A percentile compares a stretch with the other conserved stretches of the same genome.
phyloP scores from a whole-genome alignment of 1,140 invertebrate species.

The Caenorhabditis remanei region DNA sequence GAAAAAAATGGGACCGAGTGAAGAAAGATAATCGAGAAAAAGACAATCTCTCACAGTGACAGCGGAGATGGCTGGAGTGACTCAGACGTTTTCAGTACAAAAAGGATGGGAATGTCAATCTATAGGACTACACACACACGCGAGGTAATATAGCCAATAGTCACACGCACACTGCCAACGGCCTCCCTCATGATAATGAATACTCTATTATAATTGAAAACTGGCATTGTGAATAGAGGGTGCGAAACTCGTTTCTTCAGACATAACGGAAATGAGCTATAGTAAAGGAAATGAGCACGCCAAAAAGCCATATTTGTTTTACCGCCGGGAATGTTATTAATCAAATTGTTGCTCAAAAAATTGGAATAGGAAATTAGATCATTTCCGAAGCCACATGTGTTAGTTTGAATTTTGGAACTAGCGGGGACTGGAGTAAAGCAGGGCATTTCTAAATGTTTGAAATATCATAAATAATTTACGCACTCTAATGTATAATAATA shows the following conservation, averaged over 20 bases:
- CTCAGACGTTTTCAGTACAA: background rate
- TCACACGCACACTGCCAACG: background rate
- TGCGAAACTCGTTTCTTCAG: background rate
- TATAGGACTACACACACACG: conserved; percentile 4
- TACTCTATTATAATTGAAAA: conserved; percentile 45
- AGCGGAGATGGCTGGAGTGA: no score
- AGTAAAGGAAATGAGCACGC: background rate
- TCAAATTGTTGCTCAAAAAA: no score
- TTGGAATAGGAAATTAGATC: no score
- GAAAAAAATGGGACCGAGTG: no score
- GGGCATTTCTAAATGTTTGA: no score
- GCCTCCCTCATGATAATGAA: conserved; percentile 22
- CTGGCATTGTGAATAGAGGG: conserved; percentile 6
- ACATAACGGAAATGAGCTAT: conserved; percentile 21
- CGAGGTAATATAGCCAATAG: background rate
- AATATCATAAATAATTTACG: no score
- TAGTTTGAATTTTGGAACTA: no score
- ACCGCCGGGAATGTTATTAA: no score
- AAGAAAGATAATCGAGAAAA: no score
- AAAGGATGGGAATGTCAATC: background rate
- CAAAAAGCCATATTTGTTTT: background rate
- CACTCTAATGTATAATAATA: background rate
- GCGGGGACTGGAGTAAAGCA: no score
- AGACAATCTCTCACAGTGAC: no score
- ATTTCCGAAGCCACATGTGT: no score